Base-by-base conservation (phyloP, 2,797 vertebrate species). In the Leptatherina wallacei region DNA sequence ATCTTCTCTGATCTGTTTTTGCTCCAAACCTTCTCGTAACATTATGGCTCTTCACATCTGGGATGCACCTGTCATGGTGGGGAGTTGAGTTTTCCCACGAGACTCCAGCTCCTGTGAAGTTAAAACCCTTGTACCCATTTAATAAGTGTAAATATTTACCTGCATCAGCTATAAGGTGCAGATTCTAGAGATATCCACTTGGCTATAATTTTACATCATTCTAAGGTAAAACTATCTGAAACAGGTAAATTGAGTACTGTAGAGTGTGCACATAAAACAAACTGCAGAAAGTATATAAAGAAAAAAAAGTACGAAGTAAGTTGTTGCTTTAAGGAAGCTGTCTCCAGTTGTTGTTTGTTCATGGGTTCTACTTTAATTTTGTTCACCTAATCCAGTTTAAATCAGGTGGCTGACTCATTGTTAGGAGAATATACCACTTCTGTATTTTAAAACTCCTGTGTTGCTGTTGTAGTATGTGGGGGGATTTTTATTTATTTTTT, bases 31-130 rank as follows among this genome's bases (percentile, higher is more conserved):
- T 29, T 75, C 51, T 7, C 14, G 30, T 70, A 73, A 22, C 20
- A 27, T 69, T 42, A 42, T 70, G 40, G 3, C 56, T 62, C 62
- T 49, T 77, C 80, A 88, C 90, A 89, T 92, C 89, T 91, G 90
- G 80, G 49, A 47, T 44, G 67, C 89, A 89, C 88, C 87, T 88
- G 90, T 80, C 22, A 20, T 0, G 38, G 44, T 32, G 18, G 38
- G 55, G 59, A 69, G 68, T 65, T 18, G 54, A 0, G 60, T 65
- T 78, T 84, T 85, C 78, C 67, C 66, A 65, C 20, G 59, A 69
- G 67, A 66, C 51, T 22, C 55, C 13, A 33, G 27, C 68, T 30
- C 57, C 22, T 74, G 16, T 67, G 36, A 78, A 79, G 62, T 52
- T 42, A 42, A 62, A 66, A 47, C 10, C 0, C 18, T 10, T 3